Evolutionary conservation across 2,113 vertebrate species (phyloP).

Genomic region (Apistogramma diplotaenia): DNA sequence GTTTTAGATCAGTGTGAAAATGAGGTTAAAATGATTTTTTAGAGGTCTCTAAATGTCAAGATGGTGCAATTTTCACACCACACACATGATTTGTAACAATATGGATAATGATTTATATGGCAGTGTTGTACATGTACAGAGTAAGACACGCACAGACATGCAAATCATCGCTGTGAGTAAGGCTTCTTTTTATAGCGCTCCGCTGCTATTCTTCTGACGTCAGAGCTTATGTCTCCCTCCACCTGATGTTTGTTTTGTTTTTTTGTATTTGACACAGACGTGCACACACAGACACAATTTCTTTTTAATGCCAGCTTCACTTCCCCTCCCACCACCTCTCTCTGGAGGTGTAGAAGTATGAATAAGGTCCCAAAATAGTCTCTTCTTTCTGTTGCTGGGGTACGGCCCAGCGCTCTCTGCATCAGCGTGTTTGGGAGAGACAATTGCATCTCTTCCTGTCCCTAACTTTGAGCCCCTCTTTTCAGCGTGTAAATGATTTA

Average conservation of each 20-base stretch:
- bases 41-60: background rate
- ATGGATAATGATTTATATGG: background rate
- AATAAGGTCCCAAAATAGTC: slow-evolving; percentile 52
- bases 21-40: no score
- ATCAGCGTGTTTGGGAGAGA: background rate
- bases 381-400: slow-evolving; percentile 50
- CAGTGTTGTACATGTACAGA: background rate
- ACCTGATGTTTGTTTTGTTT: slow-evolving; percentile 7
- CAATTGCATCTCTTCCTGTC: background rate
- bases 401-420: slow-evolving; percentile 1
- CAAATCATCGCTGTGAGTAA: background rate
- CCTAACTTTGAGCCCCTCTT: slow-evolving; percentile 8
- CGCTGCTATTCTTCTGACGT: slow-evolving; percentile 40
- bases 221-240: slow-evolving; percentile 7
- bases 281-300: background rate
- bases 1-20: background rate
- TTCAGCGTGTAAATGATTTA: slow-evolving; percentile 35
- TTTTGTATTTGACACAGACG: background rate
- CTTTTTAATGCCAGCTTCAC: slow-evolving; percentile 23
- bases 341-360: slow-evolving; percentile 46
- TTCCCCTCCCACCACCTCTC: background rate
- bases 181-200: slow-evolving; percentile 47
- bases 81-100: background rate
- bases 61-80: background rate
- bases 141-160: background rate